Base-by-base conservation (phyloP, 2,113 vertebrate genomes). In the Isurus oxyrinchus region DNA sequence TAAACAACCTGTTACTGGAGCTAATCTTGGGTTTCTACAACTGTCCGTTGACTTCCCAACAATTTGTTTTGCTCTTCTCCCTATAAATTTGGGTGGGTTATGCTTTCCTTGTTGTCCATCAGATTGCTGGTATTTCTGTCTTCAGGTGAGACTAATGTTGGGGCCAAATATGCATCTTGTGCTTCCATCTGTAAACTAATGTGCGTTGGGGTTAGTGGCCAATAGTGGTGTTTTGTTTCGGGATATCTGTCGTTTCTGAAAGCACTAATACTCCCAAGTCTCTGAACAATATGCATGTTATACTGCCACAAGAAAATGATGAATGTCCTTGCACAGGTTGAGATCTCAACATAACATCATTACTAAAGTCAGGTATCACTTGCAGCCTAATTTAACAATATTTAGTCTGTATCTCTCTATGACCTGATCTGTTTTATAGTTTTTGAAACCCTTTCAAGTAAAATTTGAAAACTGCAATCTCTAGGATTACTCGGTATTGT, bases 81-180 rank as follows among this genome's bases (percentile, higher is more conserved):
- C 31, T 2, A 61, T 91, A 61, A 91, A 61, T 91, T 91, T 91
- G 88, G 53, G 53, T 55, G 86, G 23, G 55, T 61, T 59, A 59
- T 19, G 31, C 88, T 91, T 27, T 84, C 40, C 81, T 61, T 91
- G 27, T 57, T 91, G 88, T 59, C 53, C 86, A 88, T 23, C 57
- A 59, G 31, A 91, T 91, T 91, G 88, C 88, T 91, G 27, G 88
- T 91, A n/a, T 59, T n/a, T 84, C 40, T 84, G 81, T 84, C 81
- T 49, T 91, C 88, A 91, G 88, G 27, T 91, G 88, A 91, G 57
- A 91, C 87, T 53, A 59, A 61, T 91, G 55, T 91, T 91, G 57
- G 57, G 57, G 88, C 88, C 88, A 61, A 91, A 91, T 91, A n/a
- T 61, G 57, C n/a, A 84, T 44, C 57, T 91, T 59, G 55, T 91